Conservation (phyloP, 2,888 invertebrate genomes). For the Odontocolon sp. region DNA sequence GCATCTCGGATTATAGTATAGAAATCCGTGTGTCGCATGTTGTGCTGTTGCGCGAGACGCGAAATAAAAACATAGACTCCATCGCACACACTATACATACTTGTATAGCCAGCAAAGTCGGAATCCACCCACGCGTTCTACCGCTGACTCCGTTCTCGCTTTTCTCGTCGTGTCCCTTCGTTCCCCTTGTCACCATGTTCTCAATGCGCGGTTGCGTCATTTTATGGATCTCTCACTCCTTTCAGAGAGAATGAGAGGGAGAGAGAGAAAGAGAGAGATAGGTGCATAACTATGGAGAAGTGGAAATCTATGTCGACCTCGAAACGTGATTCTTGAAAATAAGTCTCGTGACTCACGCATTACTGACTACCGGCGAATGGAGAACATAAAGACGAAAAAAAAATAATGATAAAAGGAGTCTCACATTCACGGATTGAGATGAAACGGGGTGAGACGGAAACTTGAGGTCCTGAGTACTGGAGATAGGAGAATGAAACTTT, state of each 20-base stretch:
- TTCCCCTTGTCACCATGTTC: background rate
- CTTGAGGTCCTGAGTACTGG: background rate
- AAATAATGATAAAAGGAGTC: background rate
- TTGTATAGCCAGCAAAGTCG: no score
- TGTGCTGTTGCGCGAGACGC: constrained; percentile 18
- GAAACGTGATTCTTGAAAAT: constrained; percentile 59
- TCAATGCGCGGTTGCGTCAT: constrained; percentile 66
- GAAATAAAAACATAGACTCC: constrained; percentile 13
- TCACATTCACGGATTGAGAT: background rate
- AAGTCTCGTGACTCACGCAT: constrained; percentile 55
- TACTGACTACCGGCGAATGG: background rate
- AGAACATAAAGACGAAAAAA: background rate
- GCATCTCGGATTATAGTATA: constrained; percentile 1
- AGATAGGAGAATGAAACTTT: constrained; percentile 3
- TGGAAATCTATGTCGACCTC: constrained; percentile 44
- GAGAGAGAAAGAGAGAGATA: constrained; percentile 37
- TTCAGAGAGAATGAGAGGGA: constrained; percentile 2
- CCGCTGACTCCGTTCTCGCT: constrained; percentile 19
- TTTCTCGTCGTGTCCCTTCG: constrained; percentile 7
- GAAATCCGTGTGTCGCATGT: background rate
- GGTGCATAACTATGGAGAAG: constrained; percentile 37
- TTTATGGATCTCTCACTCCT: constrained; percentile 52
- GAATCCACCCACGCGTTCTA: constrained; percentile 38
- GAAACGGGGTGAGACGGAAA: background rate
- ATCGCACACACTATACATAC: constrained; percentile 10